Conservation (phyloP, 2,888 invertebrate genomes). For the Drosophila atripex region DNA sequence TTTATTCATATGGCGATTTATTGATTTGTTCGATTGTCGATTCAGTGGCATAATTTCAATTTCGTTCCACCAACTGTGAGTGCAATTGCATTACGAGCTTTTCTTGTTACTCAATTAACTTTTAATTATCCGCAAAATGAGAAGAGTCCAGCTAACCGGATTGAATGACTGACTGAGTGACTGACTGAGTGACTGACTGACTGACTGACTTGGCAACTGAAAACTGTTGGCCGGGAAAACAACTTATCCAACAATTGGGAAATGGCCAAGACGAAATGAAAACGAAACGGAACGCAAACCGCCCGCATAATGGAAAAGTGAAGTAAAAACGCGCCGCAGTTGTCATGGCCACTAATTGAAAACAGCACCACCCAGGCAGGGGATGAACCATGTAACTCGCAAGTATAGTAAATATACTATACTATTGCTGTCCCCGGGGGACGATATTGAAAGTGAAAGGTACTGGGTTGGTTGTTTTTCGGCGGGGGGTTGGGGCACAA, state of each 20-base stretch:
- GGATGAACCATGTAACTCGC: slow-evolving; percentile 39
- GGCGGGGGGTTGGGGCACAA: neutral
- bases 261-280: slow-evolving; percentile 12
- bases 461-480: neutral
- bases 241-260: slow-evolving; percentile 18
- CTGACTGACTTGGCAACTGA: slow-evolving; percentile 8
- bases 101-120: slow-evolving; percentile 53
- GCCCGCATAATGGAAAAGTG: slow-evolving; percentile 24
- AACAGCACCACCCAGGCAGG: slow-evolving; percentile 25
- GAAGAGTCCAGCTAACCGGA: slow-evolving; percentile 5
- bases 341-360: slow-evolving; percentile 75
- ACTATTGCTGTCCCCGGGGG: slow-evolving; percentile 28
- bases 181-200: slow-evolving; percentile 7
- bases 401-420: neutral
- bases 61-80: slow-evolving; percentile 37
- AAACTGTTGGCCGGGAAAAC: neutral
- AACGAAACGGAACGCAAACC: slow-evolving; percentile 7
- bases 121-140: slow-evolving; percentile 39
- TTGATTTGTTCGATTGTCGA: slow-evolving; percentile 6
- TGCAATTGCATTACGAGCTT: slow-evolving; percentile 50
- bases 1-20: too few species aligned
- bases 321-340: slow-evolving; percentile 34
- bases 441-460: slow-evolving; percentile 22
- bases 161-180: slow-evolving; percentile 2
- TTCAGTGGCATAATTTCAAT: slow-evolving; percentile 32